phyloP scores from a whole-genome alignment of 2,113 vertebrate species.

The Pseudolaguvia tuberculata region DNA sequence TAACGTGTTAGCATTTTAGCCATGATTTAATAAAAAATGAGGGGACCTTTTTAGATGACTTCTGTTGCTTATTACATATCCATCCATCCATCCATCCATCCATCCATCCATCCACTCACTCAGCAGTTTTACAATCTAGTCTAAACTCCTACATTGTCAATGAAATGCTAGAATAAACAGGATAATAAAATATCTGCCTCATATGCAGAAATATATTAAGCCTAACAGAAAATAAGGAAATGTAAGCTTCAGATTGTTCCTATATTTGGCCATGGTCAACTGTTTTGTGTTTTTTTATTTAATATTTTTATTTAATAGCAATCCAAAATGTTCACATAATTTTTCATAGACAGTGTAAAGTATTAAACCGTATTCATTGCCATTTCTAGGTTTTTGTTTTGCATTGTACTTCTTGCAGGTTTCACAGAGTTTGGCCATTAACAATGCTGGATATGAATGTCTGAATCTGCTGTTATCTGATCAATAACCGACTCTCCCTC shows the following conservation, averaged over 20 bases:
- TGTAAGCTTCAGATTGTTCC: not conserved
- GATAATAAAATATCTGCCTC: not conserved
- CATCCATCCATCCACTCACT: not conserved
- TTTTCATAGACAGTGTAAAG: not conserved
- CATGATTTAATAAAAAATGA: no score
- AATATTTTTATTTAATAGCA: no score
- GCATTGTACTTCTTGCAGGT: not conserved
- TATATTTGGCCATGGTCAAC: not conserved
- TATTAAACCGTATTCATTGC: not conserved
- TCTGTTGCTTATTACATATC: no score
- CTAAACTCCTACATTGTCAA: not conserved
- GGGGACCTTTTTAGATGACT: no score
- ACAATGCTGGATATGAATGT: not conserved
- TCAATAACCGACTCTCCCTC: no score
- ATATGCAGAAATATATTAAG: not conserved
- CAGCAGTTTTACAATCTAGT: not conserved
- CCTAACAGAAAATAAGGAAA: not conserved
- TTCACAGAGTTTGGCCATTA: not conserved
- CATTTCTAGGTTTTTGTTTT: not conserved
- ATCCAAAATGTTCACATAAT: not conserved
- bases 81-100: no score
- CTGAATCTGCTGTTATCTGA: not conserved
- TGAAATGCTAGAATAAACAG: no score
- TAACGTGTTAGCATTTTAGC: no score
- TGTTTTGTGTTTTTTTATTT: not conserved